These are phyloP conservation scores for Liasis olivaceus DNA, from an alignment of 2,797 vertebrate species.

Conservation along the genomic window DNA sequence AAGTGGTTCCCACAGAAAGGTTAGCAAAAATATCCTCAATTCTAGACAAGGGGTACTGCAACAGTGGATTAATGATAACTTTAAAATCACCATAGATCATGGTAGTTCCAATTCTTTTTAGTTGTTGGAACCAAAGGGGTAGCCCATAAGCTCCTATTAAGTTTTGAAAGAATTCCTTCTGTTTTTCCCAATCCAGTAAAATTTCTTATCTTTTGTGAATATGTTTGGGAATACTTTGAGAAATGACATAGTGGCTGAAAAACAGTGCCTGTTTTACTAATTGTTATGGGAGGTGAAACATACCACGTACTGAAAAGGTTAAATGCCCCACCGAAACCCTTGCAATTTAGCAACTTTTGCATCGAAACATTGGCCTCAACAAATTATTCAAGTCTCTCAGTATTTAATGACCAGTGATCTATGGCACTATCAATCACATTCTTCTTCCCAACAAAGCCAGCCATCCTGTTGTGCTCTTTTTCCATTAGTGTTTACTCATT, in stretches of 20 bases:
- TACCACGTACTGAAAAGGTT: neutral
- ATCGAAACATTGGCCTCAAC: neutral
- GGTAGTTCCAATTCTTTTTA: neutral
- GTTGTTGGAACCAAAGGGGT: neutral
- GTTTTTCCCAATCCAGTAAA: neutral
- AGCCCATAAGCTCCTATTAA: neutral
- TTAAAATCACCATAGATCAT: neutral
- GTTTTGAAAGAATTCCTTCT: neutral
- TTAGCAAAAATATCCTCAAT: neutral
- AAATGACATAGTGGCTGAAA: neutral
- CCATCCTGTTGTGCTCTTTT: neutral
- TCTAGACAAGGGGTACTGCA: neutral
- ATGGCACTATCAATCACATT: neutral
- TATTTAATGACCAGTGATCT: neutral
- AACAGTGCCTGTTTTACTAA: neutral
- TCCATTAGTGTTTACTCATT: neutral
- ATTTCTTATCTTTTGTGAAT: neutral
- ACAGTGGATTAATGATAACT: neutral
- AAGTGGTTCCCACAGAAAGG: neutral
- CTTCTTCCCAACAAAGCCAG: neutral
- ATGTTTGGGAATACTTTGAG: neutral
- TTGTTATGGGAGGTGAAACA: neutral
- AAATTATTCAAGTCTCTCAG: neutral
- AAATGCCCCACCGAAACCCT: neutral
- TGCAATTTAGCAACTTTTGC: neutral